Percentiles rank a stretch among this genome's conserved stretches.
Conservation (phyloP, 2,797 vertebrate species). For the Ctenosaura bakeri region DNA sequence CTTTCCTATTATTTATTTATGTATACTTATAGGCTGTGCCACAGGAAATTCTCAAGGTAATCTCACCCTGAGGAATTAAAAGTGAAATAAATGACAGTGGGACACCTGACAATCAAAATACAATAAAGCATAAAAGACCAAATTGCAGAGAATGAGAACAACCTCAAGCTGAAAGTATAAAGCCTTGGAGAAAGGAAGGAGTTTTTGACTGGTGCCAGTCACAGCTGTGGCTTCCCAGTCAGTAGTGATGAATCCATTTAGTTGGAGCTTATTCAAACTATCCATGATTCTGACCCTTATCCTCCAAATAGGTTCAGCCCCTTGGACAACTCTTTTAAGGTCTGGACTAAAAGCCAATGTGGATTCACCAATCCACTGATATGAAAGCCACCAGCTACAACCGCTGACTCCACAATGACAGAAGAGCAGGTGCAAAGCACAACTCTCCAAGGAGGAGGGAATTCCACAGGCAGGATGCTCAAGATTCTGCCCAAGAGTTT, state of each 20-base stretch:
- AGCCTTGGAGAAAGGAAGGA: background rate
- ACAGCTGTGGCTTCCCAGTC: too few relatives aligned
- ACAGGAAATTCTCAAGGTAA: background rate
- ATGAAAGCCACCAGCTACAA: too few relatives aligned
- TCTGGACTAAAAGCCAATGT: too few relatives aligned
- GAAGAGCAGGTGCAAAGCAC: background rate
- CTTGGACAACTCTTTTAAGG: too few relatives aligned
- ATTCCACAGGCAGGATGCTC: background rate
- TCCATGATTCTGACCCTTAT: too few relatives aligned
- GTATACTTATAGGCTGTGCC: background rate
- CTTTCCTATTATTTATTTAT: background rate
- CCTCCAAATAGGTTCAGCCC: too few relatives aligned
- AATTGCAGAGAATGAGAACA: background rate
- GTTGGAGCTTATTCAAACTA: too few relatives aligned
- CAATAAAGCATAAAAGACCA: background rate
- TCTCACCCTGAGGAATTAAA: background rate
- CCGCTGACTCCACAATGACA: background rate
- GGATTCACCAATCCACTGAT: too few relatives aligned
- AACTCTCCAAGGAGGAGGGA: background rate
- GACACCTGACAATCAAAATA: background rate
- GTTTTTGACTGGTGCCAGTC: background rate
- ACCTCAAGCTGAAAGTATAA: background rate
- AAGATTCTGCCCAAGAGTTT: background rate
- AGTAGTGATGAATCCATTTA: too few relatives aligned
- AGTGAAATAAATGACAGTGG: background rate